Percentiles rank a stretch among this genome's conserved stretches.
phyloP scores from a whole-genome alignment of 2,113 vertebrate genomes.

The Rhadina sibilatrix region DNA sequence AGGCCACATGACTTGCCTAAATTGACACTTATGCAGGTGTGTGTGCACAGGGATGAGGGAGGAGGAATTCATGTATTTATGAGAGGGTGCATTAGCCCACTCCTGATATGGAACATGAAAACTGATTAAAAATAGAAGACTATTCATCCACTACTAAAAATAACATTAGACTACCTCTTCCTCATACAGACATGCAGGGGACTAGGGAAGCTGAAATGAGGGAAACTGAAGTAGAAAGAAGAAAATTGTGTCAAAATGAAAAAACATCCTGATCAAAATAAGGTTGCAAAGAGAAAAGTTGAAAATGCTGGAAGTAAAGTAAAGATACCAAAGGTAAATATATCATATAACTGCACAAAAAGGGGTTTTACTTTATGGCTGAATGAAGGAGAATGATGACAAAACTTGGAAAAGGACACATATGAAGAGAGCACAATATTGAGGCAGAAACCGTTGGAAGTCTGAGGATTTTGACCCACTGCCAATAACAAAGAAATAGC shows the following conservation, averaged over 20 bases:
- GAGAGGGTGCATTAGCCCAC: constrained; percentile 3
- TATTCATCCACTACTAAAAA: constrained; percentile 49
- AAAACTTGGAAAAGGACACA: not conserved
- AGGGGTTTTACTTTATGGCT: not conserved
- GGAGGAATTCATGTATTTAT: constrained; percentile 40
- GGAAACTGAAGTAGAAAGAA: not conserved
- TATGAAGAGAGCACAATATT: not conserved
- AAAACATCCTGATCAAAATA: not conserved
- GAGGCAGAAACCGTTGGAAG: not conserved
- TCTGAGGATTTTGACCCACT: not conserved
- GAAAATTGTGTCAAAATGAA: not conserved
- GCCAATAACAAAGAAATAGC: not conserved
- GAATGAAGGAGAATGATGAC: not conserved
- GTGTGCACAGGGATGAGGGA: not conserved
- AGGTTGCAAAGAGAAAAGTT: not conserved
- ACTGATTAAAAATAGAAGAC: constrained; percentile 61
- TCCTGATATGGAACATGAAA: constrained; percentile 41
- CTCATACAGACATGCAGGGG: not conserved
- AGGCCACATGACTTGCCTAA: constrained; percentile 33
- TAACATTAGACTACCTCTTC: constrained; percentile 5
- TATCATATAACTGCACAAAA: not conserved
- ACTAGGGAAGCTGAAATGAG: not conserved
- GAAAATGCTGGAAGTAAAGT: not conserved
- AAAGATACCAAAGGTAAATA: not conserved
- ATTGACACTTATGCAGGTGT: constrained; percentile 59